These are phyloP conservation scores for Hemithea aestivaria DNA, from an alignment of 2,888 invertebrate species.

Conservation along the genomic window DNA sequence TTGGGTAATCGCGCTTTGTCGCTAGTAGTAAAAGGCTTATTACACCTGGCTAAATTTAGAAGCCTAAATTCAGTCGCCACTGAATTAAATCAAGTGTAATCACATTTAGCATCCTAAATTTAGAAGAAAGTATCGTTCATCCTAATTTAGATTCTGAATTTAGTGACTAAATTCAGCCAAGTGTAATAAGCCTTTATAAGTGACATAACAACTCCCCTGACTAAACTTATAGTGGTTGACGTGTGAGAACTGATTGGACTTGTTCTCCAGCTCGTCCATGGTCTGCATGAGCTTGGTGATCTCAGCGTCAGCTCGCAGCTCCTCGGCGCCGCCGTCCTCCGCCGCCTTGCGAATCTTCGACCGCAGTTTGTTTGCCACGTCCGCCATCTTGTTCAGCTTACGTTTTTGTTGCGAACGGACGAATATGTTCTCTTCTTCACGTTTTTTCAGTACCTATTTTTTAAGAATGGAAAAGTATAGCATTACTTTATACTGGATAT, in stretches of 20 bases:
- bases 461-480: neutral
- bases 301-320: constrained; percentile 83
- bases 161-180: too few relatives aligned
- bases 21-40: too few relatives aligned
- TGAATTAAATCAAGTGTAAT: too few relatives aligned
- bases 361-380: constrained; percentile 82
- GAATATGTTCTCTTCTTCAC: constrained; percentile 92
- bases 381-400: constrained; percentile 86
- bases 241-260: constrained; percentile 82
- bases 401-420: constrained; percentile 89
- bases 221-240: constrained; percentile 82
- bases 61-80: too few relatives aligned
- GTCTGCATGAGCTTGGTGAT: constrained; percentile 82
- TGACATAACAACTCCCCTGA: too few relatives aligned
- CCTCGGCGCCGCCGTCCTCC: constrained; percentile 81
- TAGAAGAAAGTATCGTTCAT: too few relatives aligned
- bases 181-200: too few relatives aligned
- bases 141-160: too few relatives aligned
- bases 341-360: constrained; percentile 83
- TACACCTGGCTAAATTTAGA: too few relatives aligned
- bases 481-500: neutral
- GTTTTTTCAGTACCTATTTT: constrained; percentile 84
- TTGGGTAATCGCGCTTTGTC: too few relatives aligned
- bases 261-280: constrained; percentile 84
- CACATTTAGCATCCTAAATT: too few relatives aligned